Evolutionary conservation across 1,140 invertebrate species (phyloP).

Genomic region (Propsilocerus akamusi): DNA sequence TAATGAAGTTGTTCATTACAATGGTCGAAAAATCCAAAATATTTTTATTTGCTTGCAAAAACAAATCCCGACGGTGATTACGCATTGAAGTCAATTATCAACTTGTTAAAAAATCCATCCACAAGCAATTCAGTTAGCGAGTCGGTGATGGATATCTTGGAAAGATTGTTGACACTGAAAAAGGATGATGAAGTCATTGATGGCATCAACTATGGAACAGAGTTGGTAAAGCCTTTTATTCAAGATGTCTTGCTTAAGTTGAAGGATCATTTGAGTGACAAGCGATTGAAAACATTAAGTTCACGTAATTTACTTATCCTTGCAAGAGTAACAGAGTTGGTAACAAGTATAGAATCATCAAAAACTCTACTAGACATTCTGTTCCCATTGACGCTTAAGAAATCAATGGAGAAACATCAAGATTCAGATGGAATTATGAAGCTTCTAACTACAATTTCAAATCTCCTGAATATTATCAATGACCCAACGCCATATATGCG

Average conservation of each 20-base stretch:
- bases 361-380: slow-evolving; percentile 46
- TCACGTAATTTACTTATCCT: slow-evolving; percentile 60
- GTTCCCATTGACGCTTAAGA: slow-evolving; percentile 52
- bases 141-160: slow-evolving; percentile 56
- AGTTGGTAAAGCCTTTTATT: slow-evolving; percentile 53
- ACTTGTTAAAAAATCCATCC: slow-evolving; percentile 47
- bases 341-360: slow-evolving; percentile 40
- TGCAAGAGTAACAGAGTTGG: slow-evolving; percentile 54
- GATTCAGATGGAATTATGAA: slow-evolving; percentile 33
- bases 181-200: slow-evolving; percentile 30
- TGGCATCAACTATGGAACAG: slow-evolving; percentile 48
- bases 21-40: slow-evolving; percentile 61
- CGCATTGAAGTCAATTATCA: slow-evolving; percentile 43
- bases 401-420: slow-evolving; percentile 19
- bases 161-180: slow-evolving; percentile 50
- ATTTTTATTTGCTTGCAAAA: slow-evolving; percentile 50
- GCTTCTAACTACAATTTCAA: slow-evolving; percentile 47
- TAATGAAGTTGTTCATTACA: slow-evolving; percentile 57
- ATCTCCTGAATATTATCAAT: slow-evolving; percentile 48
- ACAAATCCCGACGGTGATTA: slow-evolving; percentile 23
- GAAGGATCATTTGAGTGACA: slow-evolving; percentile 36
- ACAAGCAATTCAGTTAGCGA: slow-evolving; percentile 41
- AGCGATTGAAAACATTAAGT: slow-evolving; percentile 35
- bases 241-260: slow-evolving; percentile 49
- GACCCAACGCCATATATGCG: slow-evolving; percentile 44